Evolutionary conservation across 2,113 vertebrate species (phyloP).

Genomic region (Festucalex cinctus): DNA sequence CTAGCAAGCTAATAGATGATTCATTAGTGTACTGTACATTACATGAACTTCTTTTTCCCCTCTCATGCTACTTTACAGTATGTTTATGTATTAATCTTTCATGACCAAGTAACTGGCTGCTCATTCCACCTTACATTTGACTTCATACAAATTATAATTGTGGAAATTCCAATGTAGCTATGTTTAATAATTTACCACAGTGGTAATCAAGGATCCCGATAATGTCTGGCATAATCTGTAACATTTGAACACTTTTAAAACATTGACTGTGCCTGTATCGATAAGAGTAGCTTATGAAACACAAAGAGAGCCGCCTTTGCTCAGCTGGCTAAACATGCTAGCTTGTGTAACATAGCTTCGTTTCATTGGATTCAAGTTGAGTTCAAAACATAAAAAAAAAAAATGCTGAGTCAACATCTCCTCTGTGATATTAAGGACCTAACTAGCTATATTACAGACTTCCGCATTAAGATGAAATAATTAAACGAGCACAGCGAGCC

Average conservation of each 20-base stretch:
- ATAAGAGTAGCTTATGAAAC: too few species aligned
- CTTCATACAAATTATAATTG: background rate
- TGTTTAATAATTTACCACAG: background rate
- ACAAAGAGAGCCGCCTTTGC: background rate
- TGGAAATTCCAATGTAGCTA: background rate
- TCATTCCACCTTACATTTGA: background rate
- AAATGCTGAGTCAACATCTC: conserved; percentile 30
- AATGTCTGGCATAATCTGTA: too few species aligned
- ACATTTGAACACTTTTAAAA: too few species aligned
- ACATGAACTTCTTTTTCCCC: background rate
- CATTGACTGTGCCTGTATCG: too few species aligned
- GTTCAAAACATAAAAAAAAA: too few species aligned
- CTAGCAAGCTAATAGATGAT: background rate
- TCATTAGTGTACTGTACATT: background rate
- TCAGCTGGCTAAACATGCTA: too few species aligned
- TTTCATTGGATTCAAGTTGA: background rate
- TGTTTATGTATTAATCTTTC: background rate
- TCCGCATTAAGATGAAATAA: background rate
- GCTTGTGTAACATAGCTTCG: background rate
- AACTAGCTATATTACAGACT: background rate
- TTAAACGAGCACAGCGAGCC: background rate
- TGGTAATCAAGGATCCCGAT: background rate
- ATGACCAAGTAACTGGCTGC: background rate
- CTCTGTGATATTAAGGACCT: conserved; percentile 26
- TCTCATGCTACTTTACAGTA: background rate